These are phyloP conservation scores for Saccostrea echinata DNA, from an alignment of 1,140 invertebrate genomes.

Conservation along the genomic window DNA sequence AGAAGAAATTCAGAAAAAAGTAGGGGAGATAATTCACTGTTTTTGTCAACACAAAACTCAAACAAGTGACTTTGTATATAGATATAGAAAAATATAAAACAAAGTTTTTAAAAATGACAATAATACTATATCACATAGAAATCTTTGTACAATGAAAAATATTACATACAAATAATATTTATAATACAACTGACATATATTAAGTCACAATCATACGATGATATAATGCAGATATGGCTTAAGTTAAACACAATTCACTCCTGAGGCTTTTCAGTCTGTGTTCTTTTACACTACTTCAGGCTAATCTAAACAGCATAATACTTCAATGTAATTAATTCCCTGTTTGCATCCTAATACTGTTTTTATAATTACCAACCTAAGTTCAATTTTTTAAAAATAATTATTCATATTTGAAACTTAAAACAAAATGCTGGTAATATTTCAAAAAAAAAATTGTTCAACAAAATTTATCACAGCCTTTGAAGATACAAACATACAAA, in stretches of 20 bases:
- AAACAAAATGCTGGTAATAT: background rate
- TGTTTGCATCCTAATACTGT: constrained; percentile 27
- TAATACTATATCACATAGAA: constrained; percentile 38
- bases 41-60: constrained; percentile 23
- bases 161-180: constrained; percentile 36
- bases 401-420: background rate
- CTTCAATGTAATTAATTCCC: background rate
- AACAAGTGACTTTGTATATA: constrained; percentile 10
- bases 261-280: constrained; percentile 8
- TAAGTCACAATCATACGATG: constrained; percentile 27
- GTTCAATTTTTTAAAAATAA: background rate
- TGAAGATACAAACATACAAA: constrained; percentile 5
- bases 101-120: constrained; percentile 25
- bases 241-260: constrained; percentile 3
- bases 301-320: background rate
- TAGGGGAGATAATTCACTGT: constrained; percentile 8
- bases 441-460: background rate
- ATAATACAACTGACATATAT: constrained; percentile 29
- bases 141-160: constrained; percentile 29
- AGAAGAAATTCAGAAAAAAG: background rate
- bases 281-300: constrained; percentile 18
- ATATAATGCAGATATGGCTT: constrained; percentile 25
- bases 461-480: constrained; percentile 14
- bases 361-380: background rate
- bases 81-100: constrained; percentile 14